These are phyloP conservation scores for Platysteira castanea DNA, from an alignment of 2,113 vertebrate genomes.

Conservation along the genomic window DNA sequence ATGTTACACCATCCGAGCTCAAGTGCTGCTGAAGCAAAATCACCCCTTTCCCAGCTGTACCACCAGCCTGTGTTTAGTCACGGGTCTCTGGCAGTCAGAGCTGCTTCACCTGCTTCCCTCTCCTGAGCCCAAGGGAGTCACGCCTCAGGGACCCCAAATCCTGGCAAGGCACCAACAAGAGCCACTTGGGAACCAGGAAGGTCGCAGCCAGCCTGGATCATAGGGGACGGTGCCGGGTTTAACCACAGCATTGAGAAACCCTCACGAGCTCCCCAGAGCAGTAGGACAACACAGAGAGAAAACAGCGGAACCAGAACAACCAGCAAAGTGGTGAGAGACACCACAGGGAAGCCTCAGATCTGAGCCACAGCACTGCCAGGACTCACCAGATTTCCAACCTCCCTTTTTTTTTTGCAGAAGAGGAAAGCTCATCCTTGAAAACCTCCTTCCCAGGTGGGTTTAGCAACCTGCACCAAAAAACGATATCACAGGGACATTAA, in stretches of 20 bases:
- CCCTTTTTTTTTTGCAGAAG: accelerated
- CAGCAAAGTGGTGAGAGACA: accelerated
- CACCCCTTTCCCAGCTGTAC: not conserved
- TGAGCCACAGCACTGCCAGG: accelerated
- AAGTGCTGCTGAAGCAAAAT: not conserved
- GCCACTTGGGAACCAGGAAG: not conserved
- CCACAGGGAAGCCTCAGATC: accelerated
- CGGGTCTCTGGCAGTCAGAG: accelerated
- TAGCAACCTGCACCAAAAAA: not conserved
- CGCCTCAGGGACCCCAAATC: not conserved
- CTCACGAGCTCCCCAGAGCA: not conserved
- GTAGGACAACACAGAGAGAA: not conserved
- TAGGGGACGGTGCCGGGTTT: not conserved
- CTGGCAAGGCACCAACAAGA: not conserved
- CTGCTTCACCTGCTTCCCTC: not conserved
- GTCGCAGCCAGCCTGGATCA: not conserved
- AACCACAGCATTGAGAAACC: not conserved
- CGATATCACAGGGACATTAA: accelerated
- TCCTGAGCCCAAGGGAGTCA: not conserved
- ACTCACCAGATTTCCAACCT: not conserved
- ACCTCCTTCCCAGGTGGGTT: not conserved
- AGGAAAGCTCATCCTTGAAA: not conserved
- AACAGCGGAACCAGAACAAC: accelerated
- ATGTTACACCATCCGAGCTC: accelerated
- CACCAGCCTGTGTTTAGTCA: not conserved